phyloP scores from a whole-genome alignment of 2,888 invertebrate species.

The Camponotus fellah region DNA sequence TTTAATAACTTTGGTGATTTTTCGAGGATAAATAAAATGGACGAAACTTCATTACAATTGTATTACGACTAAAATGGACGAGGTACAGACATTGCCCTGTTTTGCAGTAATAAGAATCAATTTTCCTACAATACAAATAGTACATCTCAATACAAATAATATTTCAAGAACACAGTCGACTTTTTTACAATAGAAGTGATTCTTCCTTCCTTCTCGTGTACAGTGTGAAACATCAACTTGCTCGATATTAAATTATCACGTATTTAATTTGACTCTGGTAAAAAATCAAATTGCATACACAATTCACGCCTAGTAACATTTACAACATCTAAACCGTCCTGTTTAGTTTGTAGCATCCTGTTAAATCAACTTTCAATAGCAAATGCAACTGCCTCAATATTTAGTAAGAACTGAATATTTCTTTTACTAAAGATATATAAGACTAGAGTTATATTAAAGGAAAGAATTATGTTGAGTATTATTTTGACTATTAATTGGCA shows the following conservation, averaged over 20 bases:
- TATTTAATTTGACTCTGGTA: conserved; percentile 57
- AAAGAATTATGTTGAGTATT: conserved; percentile 71
- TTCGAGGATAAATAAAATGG: neutral
- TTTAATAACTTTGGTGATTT: neutral
- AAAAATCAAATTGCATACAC: conserved; percentile 67
- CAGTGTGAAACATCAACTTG: conserved; percentile 63
- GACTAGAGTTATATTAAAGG: conserved; percentile 72
- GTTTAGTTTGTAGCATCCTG: conserved; percentile 51
- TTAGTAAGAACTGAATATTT: conserved; percentile 61
- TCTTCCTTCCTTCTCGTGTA: conserved; percentile 40
- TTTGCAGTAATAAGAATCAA: conserved; percentile 59
- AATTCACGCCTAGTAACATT: conserved; percentile 51
- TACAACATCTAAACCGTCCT: conserved; percentile 50
- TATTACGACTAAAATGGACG: conserved; percentile 73
- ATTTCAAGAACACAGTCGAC: conserved; percentile 63
- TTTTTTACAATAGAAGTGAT: conserved; percentile 58
- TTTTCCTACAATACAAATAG: conserved; percentile 70
- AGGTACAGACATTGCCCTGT: conserved; percentile 70
- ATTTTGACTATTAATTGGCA: conserved; percentile 67
- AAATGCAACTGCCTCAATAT: conserved; percentile 64
- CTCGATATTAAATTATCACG: conserved; percentile 63
- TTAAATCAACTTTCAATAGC: conserved; percentile 65
- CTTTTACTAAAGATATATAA: conserved; percentile 61
- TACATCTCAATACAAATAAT: conserved; percentile 42
- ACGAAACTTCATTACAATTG: conserved; percentile 66